Evolutionary conservation across 2,888 invertebrate genomes (phyloP).

Genomic region (Autographa gamma): DNA sequence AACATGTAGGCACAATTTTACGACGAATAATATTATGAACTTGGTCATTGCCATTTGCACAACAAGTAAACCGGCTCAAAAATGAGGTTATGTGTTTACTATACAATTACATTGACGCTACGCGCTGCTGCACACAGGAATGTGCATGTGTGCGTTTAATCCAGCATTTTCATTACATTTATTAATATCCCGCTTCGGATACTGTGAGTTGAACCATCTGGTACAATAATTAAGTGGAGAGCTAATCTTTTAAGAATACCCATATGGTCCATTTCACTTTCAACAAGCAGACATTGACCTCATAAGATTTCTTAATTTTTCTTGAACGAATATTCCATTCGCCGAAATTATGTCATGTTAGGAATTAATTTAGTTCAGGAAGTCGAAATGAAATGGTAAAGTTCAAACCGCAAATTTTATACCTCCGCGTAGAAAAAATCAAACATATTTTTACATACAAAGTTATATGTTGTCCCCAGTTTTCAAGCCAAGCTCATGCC

Average conservation of each 20-base stretch:
- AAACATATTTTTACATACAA: not conserved
- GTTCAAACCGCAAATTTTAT: not conserved
- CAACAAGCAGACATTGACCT: not conserved
- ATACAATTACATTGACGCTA: constrained; percentile 29
- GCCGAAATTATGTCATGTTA: not conserved
- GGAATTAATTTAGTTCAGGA: not conserved
- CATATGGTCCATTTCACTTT: not conserved
- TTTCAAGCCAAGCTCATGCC: not conserved
- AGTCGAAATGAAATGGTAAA: not conserved
- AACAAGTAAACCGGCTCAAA: constrained; percentile 28
- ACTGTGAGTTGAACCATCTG: not conserved
- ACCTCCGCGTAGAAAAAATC: not conserved
- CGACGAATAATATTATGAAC: constrained; percentile 21
- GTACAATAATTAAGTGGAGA: not conserved
- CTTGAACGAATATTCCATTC: not conserved
- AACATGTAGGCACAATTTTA: constrained; percentile 12
- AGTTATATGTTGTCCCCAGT: not conserved
- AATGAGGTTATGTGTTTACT: constrained; percentile 31
- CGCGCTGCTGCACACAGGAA: constrained; percentile 12
- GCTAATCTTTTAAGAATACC: not conserved
- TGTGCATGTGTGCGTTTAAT: not conserved
- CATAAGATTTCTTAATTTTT: not conserved
- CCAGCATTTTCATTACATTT: constrained; percentile 16
- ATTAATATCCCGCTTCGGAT: not conserved
- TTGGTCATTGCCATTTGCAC: constrained; percentile 37